Evolutionary conservation across 2,888 invertebrate species (phyloP).

Genomic region (Falcaria lacertinaria): DNA sequence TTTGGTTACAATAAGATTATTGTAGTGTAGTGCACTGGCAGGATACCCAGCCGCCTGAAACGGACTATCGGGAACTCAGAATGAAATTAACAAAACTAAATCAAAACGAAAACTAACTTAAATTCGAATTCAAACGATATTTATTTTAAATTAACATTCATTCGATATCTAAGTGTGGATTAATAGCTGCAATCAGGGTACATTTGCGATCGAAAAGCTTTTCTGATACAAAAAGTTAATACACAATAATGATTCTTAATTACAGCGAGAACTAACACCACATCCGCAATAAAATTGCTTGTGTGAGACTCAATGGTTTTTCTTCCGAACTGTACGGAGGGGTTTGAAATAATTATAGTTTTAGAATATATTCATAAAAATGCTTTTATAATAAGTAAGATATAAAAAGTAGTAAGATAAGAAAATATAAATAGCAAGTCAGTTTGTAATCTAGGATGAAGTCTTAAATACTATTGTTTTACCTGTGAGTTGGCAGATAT

Average conservation of each 20-base stretch:
- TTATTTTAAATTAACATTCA: not conserved
- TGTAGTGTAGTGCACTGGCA: no score
- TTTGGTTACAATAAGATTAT: no score
- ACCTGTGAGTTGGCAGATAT: no score
- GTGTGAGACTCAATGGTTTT: conserved; percentile 36
- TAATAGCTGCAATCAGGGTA: conserved; percentile 24
- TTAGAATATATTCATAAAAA: not conserved
- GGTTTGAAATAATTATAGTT: not conserved
- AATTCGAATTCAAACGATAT: not conserved
- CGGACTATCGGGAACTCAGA: no score
- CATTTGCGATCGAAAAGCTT: conserved; percentile 44
- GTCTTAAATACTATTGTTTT: no score
- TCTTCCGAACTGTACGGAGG: conserved; percentile 6
- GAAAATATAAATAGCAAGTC: no score
- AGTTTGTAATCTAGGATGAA: no score
- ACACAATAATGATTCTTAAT: conserved; percentile 58
- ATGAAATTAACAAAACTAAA: no score
- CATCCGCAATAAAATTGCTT: conserved; percentile 30
- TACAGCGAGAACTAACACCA: conserved; percentile 34
- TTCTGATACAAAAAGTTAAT: conserved; percentile 58
- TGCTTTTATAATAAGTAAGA: no score
- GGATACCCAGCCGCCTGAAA: no score
- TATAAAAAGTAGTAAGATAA: no score
- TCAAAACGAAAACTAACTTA: no score
- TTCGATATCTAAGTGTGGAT: conserved; percentile 9